A percentile compares a stretch with the other conserved stretches of the same genome.
Conservation (phyloP, 2,797 vertebrate species). For the Mustela erminea region DNA sequence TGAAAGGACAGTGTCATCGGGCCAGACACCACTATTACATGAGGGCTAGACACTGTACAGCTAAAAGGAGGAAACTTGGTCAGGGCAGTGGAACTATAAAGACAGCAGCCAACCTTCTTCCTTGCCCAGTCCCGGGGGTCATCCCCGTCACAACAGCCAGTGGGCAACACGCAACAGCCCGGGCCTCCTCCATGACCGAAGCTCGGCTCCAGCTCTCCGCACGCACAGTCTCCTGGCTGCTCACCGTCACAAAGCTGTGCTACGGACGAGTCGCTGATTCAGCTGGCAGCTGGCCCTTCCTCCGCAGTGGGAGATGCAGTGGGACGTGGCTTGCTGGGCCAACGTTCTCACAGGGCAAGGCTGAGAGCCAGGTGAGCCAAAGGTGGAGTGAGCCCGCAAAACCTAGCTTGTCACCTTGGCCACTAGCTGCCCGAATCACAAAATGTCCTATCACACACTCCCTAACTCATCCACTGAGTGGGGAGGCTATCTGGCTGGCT, state of each 20-base stretch:
- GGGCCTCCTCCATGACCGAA: neutral
- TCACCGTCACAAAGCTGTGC: neutral
- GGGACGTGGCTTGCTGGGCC: neutral
- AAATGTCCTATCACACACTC: neutral
- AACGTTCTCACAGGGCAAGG: neutral
- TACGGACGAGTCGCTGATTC: neutral
- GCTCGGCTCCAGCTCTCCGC: neutral
- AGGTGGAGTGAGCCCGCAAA: neutral
- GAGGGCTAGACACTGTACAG: neutral
- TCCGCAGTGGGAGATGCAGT: neutral
- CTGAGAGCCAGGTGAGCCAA: neutral
- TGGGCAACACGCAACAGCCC: neutral
- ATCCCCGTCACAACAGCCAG: neutral
- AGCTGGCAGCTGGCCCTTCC: neutral
- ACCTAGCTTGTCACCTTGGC: slow-evolving; percentile 42
- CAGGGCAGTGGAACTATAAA: slow-evolving; percentile 36
- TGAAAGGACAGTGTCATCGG: neutral
- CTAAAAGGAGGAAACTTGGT: neutral
- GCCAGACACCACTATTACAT: slow-evolving; percentile 32
- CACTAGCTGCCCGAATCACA: slow-evolving; percentile 22
- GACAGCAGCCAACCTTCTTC: slow-evolving; percentile 55
- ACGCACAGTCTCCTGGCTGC: neutral
- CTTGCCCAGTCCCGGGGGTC: neutral
- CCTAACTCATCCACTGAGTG: neutral
- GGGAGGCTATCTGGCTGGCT: slow-evolving; percentile 32